A percentile compares a stretch with the other conserved stretches of the same genome.
Evolutionary conservation across 2,888 invertebrate species (phyloP).

Genomic region (Orthosia incerta): DNA sequence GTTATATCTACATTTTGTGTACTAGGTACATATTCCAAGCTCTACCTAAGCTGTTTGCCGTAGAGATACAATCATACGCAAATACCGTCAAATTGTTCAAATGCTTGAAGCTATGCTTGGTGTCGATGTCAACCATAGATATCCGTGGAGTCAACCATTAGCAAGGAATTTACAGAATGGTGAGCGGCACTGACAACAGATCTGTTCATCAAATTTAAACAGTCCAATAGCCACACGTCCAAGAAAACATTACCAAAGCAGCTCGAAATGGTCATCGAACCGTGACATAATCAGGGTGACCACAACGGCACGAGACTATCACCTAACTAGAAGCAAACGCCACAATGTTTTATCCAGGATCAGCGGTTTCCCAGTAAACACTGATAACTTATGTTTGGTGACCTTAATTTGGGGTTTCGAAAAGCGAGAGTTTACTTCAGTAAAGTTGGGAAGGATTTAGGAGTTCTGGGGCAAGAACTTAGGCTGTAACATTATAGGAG

Average conservation of each 20-base stretch:
- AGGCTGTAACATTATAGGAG: neutral
- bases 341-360: slow-evolving; percentile 57
- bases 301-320: slow-evolving; percentile 36
- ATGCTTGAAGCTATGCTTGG: no score
- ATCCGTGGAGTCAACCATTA: no score
- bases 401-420: slow-evolving; percentile 58
- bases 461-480: slow-evolving; percentile 3
- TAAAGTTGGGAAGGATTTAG: slow-evolving; percentile 18
- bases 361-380: slow-evolving; percentile 53
- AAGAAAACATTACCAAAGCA: slow-evolving; percentile 32
- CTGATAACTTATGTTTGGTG: slow-evolving; percentile 54
- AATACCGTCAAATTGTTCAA: no score
- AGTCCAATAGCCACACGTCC: neutral
- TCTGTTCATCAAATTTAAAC: neutral
- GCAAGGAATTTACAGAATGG: no score
- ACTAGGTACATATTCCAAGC: no score
- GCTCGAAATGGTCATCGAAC: slow-evolving; percentile 25
- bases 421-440: slow-evolving; percentile 27
- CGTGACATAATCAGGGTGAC: slow-evolving; percentile 33
- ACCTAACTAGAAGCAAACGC: slow-evolving; percentile 30
- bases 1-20: no score
- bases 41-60: no score
- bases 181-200: no score
- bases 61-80: no score
- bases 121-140: no score